Base-by-base conservation (phyloP, 2,888 invertebrate genomes). In the Drosophila infuscata region DNA sequence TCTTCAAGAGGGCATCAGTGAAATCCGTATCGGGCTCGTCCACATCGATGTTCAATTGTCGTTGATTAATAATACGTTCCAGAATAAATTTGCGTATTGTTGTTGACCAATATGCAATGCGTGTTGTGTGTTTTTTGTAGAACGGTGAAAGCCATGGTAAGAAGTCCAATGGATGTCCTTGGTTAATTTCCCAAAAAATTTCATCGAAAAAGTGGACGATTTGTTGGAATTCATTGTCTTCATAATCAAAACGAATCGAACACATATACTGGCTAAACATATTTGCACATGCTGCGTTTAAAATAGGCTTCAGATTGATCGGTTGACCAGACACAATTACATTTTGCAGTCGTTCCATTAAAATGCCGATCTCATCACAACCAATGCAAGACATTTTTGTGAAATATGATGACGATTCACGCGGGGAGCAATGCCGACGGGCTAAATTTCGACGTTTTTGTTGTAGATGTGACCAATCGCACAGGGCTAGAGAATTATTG, bases 161-260 rank as follows among this genome's bases (percentile, higher is more conserved):
- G 85, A 98, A 98, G 85, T 98, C 98, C 0, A 97, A 95, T 0
- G 97, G 96, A 92, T 97, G 97, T 0, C 97, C 97, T 87, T 97
- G 97, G 92, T 98, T 98, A 73, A 98, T 97, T 91, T 98, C 97
- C 96, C 97, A 97, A 93, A 98, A 98, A 63, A 98, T 97, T 82
- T 96, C 96, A 82, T 98, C 98, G 91, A 97, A 98, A 70, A 94
- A 94, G 29, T 95, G 93, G 0, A 97, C 96, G 5, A 96, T 94
- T 65, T 94, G 94, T 52, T 94, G 94, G 93, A 97, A 97, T 25
- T 95, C 95, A 0, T 85, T 62, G 80, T 97, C 96, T 12, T 95
- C 94, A 62, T 96, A 95, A 41, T 95, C 95, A 86, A 97, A 97
- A 2, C 96, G 94, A 0, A 95, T 94, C 15, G 96, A 96, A 93